Base-by-base conservation (phyloP, 2,113 vertebrate genomes). In the Vireo altiloquus region DNA sequence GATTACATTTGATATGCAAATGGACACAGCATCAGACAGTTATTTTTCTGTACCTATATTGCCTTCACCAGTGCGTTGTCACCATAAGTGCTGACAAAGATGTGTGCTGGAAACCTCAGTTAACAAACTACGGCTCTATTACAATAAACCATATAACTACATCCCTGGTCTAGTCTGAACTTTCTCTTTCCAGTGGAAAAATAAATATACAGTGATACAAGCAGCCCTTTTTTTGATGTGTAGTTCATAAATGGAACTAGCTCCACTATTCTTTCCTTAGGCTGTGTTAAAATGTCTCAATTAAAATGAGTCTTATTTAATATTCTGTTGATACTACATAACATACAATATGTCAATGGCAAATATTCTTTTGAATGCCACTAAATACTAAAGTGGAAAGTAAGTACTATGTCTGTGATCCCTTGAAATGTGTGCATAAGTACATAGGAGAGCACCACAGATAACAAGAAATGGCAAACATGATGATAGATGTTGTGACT, bases 401-500 rank as follows among this genome's bases (percentile, higher is more conserved):
- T 80, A 69, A 50, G 39, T 88, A 27, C 17, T 7, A 10, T 71
- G 57, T 12, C 13, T 49, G 15, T 53, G 37, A 37, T 64, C 13
- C 35, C 69, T 71, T 64, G 44, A 87, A 82, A 85, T 25, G 19
- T 33, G 10, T 72, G 46, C 75, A 60, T 57, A 83, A 54, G 4
- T 49, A 11, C 27, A 21, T 18, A 83, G 30, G 19, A 71, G 14
- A 90, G 12, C 7, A 52, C 25, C 35, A 82, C 7, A 76, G 54
- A 49, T 35, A 18, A 57, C 25, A 86, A 63, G 28, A 92, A 71
- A 39, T 39, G 5, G n/a, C 56, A 90, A 64, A 82, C 22, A 47
- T 22, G 6, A 22, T 56, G 33, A 82, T 31, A 85, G 33, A 52
- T 40, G 11, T 52, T 0, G 0, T 40, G 59, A 17, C 8, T 74